A percentile compares a stretch with the other conserved stretches of the same genome.
These are phyloP conservation scores for Galeopterus variegatus DNA, from an alignment of 2,113 vertebrate genomes.

Conservation along the genomic window DNA sequence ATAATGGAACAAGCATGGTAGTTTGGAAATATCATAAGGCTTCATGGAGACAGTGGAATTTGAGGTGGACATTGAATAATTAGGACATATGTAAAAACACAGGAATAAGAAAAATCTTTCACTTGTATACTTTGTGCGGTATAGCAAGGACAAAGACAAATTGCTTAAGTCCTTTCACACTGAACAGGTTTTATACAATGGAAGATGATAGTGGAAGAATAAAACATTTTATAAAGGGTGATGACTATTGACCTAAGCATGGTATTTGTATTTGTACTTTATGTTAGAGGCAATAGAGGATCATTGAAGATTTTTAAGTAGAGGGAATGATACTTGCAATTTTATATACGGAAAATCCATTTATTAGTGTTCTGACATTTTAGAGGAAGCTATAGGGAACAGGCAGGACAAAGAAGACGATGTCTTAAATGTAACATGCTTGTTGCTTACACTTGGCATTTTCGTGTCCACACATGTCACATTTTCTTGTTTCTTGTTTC, in stretches of 20 bases:
- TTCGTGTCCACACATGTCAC: not conserved
- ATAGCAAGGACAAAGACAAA: not conserved
- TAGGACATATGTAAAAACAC: not conserved
- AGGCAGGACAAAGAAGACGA: not conserved
- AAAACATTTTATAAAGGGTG: not conserved
- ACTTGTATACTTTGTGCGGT: not conserved
- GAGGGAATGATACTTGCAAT: not conserved
- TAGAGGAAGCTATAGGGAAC: not conserved
- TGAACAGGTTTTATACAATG: not conserved
- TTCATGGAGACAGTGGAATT: not conserved
- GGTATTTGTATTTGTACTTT: not conserved
- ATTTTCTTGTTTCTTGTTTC: constrained; percentile 5
- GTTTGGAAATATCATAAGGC: not conserved
- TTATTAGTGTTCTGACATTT: not conserved
- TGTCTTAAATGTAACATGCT: not conserved
- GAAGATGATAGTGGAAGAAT: not conserved
- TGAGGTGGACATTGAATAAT: not conserved
- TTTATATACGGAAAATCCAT: not conserved
- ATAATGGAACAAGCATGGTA: not conserved
- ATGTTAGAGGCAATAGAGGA: not conserved
- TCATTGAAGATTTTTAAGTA: not conserved
- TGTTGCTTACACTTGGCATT: not conserved
- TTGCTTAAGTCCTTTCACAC: not conserved
- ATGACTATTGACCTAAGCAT: not conserved
- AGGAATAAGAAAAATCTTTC: not conserved